These are phyloP conservation scores for Nettapus auritus DNA, from an alignment of 2,113 vertebrate genomes.

Conservation along the genomic window DNA sequence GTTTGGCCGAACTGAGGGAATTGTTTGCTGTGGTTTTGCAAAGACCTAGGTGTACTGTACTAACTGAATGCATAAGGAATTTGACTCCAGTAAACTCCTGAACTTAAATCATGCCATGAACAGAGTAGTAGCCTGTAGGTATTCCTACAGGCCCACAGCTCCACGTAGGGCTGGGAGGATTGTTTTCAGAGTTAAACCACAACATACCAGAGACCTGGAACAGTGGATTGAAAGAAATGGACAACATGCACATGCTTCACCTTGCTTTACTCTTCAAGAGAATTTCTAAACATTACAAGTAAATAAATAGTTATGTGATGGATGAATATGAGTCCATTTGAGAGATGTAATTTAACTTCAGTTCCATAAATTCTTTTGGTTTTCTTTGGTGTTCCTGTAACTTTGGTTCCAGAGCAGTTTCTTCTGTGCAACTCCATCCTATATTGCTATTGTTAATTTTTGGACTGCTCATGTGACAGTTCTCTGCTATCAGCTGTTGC, in stretches of 20 bases:
- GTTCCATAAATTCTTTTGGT: no score
- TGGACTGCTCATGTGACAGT: neutral
- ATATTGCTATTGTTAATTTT: neutral
- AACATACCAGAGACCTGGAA: neutral
- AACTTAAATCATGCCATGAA: neutral
- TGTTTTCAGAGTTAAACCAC: neutral
- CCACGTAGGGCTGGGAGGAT: neutral
- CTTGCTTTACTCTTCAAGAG: neutral
- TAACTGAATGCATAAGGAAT: neutral
- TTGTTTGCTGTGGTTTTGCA: neutral
- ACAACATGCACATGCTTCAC: neutral
- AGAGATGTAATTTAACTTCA: neutral
- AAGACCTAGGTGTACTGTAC: neutral
- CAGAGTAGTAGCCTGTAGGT: neutral
- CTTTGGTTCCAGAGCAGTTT: neutral
- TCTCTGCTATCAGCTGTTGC: neutral
- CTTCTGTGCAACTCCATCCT: neutral
- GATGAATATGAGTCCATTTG: neutral
- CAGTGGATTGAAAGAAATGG: neutral
- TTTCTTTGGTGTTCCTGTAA: neutral
- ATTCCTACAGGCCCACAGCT: fast-evolving
- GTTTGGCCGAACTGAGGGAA: neutral
- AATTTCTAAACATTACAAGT: neutral
- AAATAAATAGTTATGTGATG: neutral
- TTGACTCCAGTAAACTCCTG: neutral